Evolutionary conservation across 2,113 vertebrate species (phyloP).

Genomic region (Phylloscopus whistleri): DNA sequence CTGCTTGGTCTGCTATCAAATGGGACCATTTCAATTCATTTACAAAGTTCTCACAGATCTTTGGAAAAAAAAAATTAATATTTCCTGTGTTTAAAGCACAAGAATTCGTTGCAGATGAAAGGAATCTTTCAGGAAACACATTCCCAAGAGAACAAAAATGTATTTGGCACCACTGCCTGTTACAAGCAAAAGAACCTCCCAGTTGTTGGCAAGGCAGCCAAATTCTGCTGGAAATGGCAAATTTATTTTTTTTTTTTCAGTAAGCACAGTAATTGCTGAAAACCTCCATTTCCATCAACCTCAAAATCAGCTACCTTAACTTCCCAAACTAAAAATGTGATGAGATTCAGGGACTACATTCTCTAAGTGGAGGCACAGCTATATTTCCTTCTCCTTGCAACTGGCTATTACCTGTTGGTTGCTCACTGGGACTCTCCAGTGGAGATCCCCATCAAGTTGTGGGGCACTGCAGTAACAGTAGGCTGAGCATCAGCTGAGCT

Average conservation of each 20-base stretch:
- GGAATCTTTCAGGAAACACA: neutral
- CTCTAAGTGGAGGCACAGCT: neutral
- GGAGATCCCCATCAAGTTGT: neutral
- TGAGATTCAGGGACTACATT: neutral
- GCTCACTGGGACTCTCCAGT: neutral
- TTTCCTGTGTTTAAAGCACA: conserved; percentile 21
- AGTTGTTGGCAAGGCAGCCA: neutral
- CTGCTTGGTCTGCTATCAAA: neutral
- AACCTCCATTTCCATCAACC: neutral
- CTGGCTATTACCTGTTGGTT: neutral
- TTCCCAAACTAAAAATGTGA: neutral
- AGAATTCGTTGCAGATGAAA: neutral
- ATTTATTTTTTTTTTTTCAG: neutral
- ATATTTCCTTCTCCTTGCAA: neutral
- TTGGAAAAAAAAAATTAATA: neutral
- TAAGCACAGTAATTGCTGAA: neutral
- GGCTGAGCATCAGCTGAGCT: neutral
- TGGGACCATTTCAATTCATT: neutral
- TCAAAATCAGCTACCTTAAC: neutral
- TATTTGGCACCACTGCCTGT: neutral
- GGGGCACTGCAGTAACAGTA: neutral
- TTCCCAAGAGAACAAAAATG: neutral
- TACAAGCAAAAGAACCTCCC: neutral
- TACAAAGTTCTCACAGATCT: neutral
- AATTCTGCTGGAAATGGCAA: neutral